Base-by-base conservation (phyloP, 2,888 invertebrate species). In the Chrysodeixis includens region DNA sequence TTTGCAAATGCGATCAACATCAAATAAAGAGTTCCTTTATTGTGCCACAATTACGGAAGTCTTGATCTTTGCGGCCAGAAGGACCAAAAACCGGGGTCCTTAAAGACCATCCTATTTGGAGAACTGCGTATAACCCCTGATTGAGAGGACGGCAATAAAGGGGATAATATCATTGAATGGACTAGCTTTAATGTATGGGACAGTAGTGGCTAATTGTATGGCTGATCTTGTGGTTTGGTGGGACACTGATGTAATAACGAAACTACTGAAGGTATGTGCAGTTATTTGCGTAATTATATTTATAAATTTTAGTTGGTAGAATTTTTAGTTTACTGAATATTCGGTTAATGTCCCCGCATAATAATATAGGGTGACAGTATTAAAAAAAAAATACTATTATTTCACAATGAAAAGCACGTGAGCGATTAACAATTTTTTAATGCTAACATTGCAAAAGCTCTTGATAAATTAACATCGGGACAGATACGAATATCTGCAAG, bases 111-210 rank as follows among this genome's bases (percentile, higher is more conserved):
- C 58, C 52, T 61, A 67, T 69, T 71, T 60, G 66, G 66, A 70
- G 51, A 35, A 67, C 56, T 51, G 30, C 68, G 16, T 54, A 59
- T 69, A 73, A 54, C 20, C 62, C 49, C 56, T 76, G 76, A 78
- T 77, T 78, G 79, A 65, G 70, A 54, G 55, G 55, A 40, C n/a
- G 30, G 65, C 65, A 60, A 76, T 76, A 78, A 79, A 74, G 68
- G 51, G 46, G 71, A 46, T 63, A 65, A 78, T 78, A 59, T 67
- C 60, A 22, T 53, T 35, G 40, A 62, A 35, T 61, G 54, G 62
- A 79, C 68, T 71, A 54, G 64, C 67, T 69, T 62, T 61, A 60
- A 53, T 60, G 66, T 51, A 56, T n/a, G 53, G 68, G 61, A 22
- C 40, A 54, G 68, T 22, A 51, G 30, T 46, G 63, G 62, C 74